A percentile compares a stretch with the other conserved stretches of the same genome.
Conservation (phyloP, 2,797 vertebrate genomes). For the Rhinogobio ventralis region DNA sequence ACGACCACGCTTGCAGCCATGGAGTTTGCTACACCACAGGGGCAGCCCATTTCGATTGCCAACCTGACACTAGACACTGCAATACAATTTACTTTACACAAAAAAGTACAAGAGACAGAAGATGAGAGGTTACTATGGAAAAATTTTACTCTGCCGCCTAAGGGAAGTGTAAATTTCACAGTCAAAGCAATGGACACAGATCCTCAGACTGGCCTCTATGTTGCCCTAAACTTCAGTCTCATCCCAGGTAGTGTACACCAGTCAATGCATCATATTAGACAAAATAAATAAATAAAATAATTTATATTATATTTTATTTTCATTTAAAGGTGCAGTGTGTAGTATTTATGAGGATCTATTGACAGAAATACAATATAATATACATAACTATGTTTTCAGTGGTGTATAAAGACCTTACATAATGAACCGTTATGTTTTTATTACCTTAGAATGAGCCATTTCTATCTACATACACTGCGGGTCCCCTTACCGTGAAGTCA, state of each 20-base stretch:
- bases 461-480: too few species aligned
- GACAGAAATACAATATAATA: too few species aligned
- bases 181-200: slow-evolving; percentile 68
- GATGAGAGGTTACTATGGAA: slow-evolving; percentile 3
- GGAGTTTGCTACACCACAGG: slow-evolving; percentile 78
- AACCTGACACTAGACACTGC: slow-evolving; percentile 72
- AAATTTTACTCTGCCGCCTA: slow-evolving; percentile 58
- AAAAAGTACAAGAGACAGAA: slow-evolving; percentile 46
- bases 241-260: slow-evolving; percentile 70
- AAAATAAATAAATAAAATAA: neutral
- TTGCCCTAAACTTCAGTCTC: slow-evolving; percentile 76
- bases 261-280: neutral
- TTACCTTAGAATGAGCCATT: too few species aligned
- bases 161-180: slow-evolving; percentile 71
- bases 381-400: too few species aligned
- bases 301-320: too few species aligned
- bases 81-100: slow-evolving; percentile 76
- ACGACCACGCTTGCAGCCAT: slow-evolving; percentile 78
- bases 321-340: too few species aligned
- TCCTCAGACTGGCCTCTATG: slow-evolving; percentile 74
- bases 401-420: too few species aligned
- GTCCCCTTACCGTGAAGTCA: too few species aligned
- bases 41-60: slow-evolving; percentile 70
- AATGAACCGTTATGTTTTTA: too few species aligned
- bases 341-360: too few species aligned